Evolutionary conservation across 2,113 vertebrate species (phyloP).

Genomic region (Condylura cristata): DNA sequence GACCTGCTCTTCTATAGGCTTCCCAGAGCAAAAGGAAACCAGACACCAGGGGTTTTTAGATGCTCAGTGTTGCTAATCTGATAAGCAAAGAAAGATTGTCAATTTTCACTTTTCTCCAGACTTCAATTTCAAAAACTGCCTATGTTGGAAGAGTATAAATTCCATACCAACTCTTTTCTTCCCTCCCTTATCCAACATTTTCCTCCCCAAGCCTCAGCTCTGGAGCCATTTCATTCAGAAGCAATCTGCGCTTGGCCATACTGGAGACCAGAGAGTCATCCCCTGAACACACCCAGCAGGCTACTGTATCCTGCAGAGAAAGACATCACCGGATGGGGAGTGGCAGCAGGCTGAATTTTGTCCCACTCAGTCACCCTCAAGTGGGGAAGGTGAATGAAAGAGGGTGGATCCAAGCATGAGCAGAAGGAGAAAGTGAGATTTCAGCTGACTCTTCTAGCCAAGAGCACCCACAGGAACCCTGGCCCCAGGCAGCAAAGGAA

Average conservation of each 20-base stretch:
- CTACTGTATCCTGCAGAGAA: background rate
- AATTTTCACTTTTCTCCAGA: background rate
- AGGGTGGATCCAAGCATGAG: background rate
- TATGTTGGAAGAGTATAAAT: background rate
- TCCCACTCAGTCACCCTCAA: background rate
- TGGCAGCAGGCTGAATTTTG: too few relatives aligned
- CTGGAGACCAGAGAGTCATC: background rate
- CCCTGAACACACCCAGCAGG: background rate
- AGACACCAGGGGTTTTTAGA: background rate
- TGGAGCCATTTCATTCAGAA: background rate
- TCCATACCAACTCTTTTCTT: background rate
- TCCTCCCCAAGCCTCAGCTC: background rate
- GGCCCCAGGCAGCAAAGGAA: background rate
- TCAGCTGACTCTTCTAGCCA: background rate
- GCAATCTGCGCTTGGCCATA: rapidly evolving
- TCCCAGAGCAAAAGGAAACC: background rate
- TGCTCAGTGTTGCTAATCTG: background rate
- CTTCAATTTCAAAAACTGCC: conserved; percentile 2
- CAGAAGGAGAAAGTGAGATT: background rate
- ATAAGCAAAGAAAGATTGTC: background rate
- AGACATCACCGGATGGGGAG: background rate
- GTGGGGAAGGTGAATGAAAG: background rate
- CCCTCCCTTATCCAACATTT: background rate
- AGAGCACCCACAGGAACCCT: background rate
- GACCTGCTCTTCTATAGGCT: background rate